Evolutionary conservation across 2,888 invertebrate species (phyloP), one percentile per base, ranked within the genome.

Genomic region (Calliopum simillimum): DNA sequence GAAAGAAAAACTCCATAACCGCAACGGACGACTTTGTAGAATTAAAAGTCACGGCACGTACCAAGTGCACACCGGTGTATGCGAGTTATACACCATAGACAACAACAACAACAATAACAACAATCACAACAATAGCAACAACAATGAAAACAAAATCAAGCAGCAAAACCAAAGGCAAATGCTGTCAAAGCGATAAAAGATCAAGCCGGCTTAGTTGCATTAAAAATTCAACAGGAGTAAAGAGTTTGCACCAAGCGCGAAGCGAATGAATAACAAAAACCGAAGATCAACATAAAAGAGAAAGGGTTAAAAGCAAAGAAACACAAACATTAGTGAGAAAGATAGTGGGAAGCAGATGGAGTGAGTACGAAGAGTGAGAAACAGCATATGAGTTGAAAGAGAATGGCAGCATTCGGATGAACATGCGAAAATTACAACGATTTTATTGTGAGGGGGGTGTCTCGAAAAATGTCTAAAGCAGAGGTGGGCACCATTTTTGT

Each of bases 1-100:
- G 8, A 74, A 75, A 75, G 78, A 79, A 76, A 72, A 74, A 75
- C 78, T 76, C 74, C 59, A 70, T 73, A 71, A 63, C 63, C 71
- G n/a, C n/a, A n/a, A n/a, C n/a, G n/a, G n/a, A n/a, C n/a, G 66
- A 70, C 72, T 53, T 68, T 55, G 72, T 71, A 63, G n/a, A 64
- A 73, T 49, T 64, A 33, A 3, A 5, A 58, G 41, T 19, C 58
- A 43, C 16, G 25, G 55, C 51, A 63, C 55, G 59, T 49, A 41
- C 49, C 47, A 19, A 23, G 44, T 14, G 13, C 47, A 59, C 14
- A 25, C 21, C 23, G 14, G 25, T 25, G 13, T 16, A 49, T 16
- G 5, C 16, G 16, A n/a, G 33, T n/a, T 25, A 33, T 14, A 56
- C 11, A 56, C 43, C 59, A 16, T n/a, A n/a, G n/a, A 43, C 56